A percentile compares a stretch with the other conserved stretches of the same genome.
Conservation (phyloP, 2,888 invertebrate species). For the Odontothrips loti region DNA sequence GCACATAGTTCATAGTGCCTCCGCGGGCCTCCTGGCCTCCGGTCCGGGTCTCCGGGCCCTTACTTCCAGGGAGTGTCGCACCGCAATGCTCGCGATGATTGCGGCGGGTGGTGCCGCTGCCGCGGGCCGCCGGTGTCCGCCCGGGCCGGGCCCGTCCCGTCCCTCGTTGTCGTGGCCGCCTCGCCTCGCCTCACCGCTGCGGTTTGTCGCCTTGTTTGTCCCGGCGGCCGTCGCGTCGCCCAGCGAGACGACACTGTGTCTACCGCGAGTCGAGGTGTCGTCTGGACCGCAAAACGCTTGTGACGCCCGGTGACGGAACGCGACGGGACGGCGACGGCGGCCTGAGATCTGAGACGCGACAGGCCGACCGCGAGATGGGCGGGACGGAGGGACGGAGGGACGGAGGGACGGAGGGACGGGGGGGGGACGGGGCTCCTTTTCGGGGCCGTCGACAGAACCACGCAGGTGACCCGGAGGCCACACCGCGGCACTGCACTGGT, state of each 20-base stretch:
- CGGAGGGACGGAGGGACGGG: no score
- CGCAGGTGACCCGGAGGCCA: no score
- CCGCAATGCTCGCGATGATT: conserved; percentile 4
- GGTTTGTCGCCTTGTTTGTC: conserved; percentile 21
- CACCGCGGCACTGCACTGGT: no score
- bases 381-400: background rate
- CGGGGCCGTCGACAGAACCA: no score
- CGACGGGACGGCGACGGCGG: background rate
- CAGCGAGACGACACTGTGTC: background rate
- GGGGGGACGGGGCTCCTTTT: no score
- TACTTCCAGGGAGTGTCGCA: background rate
- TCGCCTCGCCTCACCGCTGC: background rate
- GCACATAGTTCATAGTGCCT: no score
- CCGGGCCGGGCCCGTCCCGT: background rate
- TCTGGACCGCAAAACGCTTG: conserved; percentile 5
- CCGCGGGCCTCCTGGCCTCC: no score
- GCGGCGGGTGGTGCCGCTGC: no score
- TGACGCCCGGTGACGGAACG: no score
- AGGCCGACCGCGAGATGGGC: background rate
- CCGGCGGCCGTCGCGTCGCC: background rate
- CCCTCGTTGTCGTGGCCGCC: no score
- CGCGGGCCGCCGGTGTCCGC: background rate
- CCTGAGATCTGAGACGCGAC: background rate
- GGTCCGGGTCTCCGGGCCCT: background rate
- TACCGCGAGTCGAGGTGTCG: background rate